Percentiles rank a stretch among this genome's conserved stretches.
Conservation (phyloP, 2,113 vertebrate genomes). For the Andinoacara biseriatus region DNA sequence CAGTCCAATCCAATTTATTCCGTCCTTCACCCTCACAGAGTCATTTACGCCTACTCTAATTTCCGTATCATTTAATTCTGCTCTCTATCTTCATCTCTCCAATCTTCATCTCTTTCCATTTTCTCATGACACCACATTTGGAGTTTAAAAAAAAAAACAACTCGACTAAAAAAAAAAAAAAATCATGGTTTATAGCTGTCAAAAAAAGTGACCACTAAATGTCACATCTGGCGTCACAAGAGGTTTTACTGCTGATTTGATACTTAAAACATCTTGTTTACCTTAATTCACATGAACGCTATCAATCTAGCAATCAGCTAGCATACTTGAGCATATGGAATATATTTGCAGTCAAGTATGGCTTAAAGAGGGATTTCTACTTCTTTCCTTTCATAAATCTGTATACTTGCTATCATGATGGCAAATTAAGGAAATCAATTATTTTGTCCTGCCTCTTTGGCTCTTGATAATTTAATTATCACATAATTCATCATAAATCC, state of each 20-base stretch:
- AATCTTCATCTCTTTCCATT: constrained; percentile 36
- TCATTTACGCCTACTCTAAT: constrained; percentile 62
- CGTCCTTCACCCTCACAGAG: constrained; percentile 66
- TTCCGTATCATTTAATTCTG: constrained; percentile 71
- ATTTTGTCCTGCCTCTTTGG: neutral
- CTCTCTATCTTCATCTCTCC: constrained; percentile 42
- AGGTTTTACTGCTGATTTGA: constrained; percentile 5
- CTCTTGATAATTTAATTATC: constrained; percentile 2
- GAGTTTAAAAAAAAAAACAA: constrained; percentile 6
- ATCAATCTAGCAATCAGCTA: neutral
- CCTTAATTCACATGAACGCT: neutral
- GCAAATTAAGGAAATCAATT: neutral
- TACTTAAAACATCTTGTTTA: neutral
- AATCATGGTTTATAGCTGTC: constrained; percentile 5
- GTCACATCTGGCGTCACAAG: constrained; percentile 13
- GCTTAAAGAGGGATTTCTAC: neutral
- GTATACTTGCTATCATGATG: neutral
- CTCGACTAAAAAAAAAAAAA: neutral
- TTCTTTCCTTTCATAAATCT: neutral
- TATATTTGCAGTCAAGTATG: neutral
- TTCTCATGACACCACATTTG: constrained; percentile 51
- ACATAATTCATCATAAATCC: neutral
- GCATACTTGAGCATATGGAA: constrained; percentile 6
- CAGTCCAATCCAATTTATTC: constrained; percentile 66
- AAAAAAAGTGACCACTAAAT: constrained; percentile 18